Conservation (phyloP, 2,888 invertebrate genomes). For the Eupithecia tripunctaria region DNA sequence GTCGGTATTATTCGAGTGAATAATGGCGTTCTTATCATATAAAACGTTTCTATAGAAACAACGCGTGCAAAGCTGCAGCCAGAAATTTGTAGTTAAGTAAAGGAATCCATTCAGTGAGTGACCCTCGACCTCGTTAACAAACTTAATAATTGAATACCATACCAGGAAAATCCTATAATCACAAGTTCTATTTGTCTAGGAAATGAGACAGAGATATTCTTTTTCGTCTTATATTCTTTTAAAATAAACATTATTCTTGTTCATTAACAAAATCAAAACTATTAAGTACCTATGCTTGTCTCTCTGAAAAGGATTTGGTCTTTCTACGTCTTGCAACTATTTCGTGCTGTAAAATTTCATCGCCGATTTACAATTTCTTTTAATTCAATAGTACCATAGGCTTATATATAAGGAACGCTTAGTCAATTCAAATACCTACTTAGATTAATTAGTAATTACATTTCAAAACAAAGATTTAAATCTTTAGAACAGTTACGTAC, state of each 20-base stretch:
- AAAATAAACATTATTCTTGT: no score
- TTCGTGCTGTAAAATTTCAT: not conserved
- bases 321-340: not conserved
- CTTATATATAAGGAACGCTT: not conserved
- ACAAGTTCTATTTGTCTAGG: not conserved
- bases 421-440: not conserved
- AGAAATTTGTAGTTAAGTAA: no score
- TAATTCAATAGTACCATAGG: not conserved
- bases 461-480: no score
- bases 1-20: no score
- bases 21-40: no score
- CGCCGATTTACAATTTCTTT: not conserved
- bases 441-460: not conserved
- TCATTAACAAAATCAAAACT: not conserved
- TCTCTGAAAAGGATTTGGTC: not conserved
- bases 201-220: not conserved
- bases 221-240: no score
- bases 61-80: no score
- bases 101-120: no score
- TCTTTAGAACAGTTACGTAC: no score
- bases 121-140: not conserved
- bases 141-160: not conserved
- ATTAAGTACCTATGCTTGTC: not conserved
- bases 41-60: no score
- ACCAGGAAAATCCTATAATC: not conserved